phyloP scores from a whole-genome alignment of 2,888 invertebrate genomes.

The Steinernema scapterisci region DNA sequence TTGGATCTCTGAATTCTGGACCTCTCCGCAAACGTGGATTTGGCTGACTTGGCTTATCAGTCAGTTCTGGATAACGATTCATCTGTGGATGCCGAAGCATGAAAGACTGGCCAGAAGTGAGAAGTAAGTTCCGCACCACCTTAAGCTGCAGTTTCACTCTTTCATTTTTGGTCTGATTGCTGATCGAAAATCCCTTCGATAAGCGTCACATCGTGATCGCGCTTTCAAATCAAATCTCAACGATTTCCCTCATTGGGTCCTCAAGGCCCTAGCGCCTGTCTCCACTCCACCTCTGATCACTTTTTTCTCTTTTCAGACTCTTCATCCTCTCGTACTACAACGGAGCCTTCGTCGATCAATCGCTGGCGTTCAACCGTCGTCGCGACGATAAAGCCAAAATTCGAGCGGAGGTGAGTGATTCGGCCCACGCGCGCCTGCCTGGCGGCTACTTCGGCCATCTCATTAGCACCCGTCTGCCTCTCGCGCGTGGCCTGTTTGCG shows the following conservation, averaged over 20 bases:
- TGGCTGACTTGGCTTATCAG: conserved; percentile 80
- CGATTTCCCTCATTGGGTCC: neutral
- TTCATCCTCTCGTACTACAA: conserved; percentile 94
- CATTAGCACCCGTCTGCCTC: neutral
- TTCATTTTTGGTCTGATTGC: too few relatives aligned
- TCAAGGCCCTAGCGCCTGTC: too few relatives aligned
- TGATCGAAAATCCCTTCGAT: too few relatives aligned
- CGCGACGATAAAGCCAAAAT: conserved; percentile 74
- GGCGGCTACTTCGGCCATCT: neutral
- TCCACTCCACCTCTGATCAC: neutral
- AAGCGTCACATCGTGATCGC: too few relatives aligned
- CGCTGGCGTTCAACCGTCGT: conserved; percentile 86
- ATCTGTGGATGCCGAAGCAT: conserved; percentile 96
- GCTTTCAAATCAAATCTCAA: neutral
- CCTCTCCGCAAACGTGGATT: conserved; percentile 61
- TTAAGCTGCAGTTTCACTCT: too few relatives aligned
- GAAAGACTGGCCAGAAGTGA: conserved; percentile 95
- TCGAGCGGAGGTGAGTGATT: conserved; percentile 60
- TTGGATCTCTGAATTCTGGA: conserved; percentile 48
- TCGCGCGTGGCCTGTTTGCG: neutral
- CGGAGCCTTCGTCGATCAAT: conserved; percentile 88
- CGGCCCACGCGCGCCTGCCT: too few relatives aligned
- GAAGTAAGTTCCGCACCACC: conserved; percentile 64
- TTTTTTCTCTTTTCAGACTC: conserved; percentile 70
- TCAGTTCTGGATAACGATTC: conserved; percentile 93